A percentile compares a stretch with the other conserved stretches of the same genome.
These are phyloP conservation scores for Illadopsis cleaveri DNA, from an alignment of 2,113 vertebrate genomes.

Conservation along the genomic window DNA sequence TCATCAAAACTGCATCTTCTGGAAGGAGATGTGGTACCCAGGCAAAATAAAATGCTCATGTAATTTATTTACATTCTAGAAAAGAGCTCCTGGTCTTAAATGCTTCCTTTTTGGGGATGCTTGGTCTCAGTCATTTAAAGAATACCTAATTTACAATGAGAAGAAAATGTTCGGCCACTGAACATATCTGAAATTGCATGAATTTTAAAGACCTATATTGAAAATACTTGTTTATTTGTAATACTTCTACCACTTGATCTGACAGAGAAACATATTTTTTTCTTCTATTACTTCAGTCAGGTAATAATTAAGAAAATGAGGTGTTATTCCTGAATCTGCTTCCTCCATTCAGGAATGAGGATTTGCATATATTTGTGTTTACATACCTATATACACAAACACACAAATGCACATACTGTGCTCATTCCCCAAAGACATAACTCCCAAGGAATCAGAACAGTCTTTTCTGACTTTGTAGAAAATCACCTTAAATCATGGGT, in stretches of 20 bases:
- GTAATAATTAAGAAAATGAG: background rate
- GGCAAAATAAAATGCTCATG: background rate
- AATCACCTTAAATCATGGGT: background rate
- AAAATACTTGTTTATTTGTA: background rate
- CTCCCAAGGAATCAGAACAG: background rate
- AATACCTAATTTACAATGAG: background rate
- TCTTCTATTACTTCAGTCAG: background rate
- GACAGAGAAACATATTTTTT: background rate
- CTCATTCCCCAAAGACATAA: background rate
- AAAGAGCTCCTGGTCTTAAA: background rate
- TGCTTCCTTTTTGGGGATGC: background rate
- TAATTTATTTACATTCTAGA: background rate
- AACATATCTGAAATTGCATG: background rate
- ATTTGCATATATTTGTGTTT: background rate
- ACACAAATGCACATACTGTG: no score
- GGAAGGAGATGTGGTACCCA: background rate
- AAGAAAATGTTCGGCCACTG: background rate
- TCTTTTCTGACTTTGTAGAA: background rate
- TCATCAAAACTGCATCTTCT: background rate
- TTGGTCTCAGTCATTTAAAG: background rate
- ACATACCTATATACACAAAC: background rate
- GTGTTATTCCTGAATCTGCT: background rate
- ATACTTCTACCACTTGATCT: background rate
- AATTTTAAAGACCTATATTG: background rate
- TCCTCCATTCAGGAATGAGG: background rate